Evolutionary conservation across 2,888 invertebrate genomes (phyloP).

Genomic region (Alloplasta piceator): DNA sequence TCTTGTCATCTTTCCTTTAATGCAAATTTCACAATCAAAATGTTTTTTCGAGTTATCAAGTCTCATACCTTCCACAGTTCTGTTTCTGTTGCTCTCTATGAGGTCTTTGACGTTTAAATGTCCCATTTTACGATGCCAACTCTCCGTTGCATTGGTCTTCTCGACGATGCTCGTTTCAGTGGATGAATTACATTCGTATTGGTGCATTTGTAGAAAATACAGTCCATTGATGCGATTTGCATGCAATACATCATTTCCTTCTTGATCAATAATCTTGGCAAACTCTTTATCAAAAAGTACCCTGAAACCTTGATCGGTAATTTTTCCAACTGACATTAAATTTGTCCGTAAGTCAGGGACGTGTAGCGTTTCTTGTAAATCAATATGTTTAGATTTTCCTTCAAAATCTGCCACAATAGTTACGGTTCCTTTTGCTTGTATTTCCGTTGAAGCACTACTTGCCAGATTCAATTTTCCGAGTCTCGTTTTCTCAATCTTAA

Average conservation of each 20-base stretch:
- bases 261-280: conserved; percentile 35
- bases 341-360: no score
- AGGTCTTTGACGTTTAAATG: conserved; percentile 46
- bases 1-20: conserved; percentile 42
- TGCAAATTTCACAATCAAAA: conserved; percentile 39
- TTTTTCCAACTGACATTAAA: conserved; percentile 50
- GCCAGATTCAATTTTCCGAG: background rate
- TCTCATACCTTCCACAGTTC: conserved; percentile 18
- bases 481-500: background rate
- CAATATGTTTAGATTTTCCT: background rate
- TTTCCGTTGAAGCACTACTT: background rate
- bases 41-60: background rate
- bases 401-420: background rate
- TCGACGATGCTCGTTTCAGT: conserved; percentile 14
- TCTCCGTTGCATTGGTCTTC: background rate
- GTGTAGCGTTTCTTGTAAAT: background rate
- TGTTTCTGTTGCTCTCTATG: conserved; percentile 15
- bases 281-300: conserved; percentile 26
- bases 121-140: conserved; percentile 47
- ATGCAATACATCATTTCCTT: conserved; percentile 18
- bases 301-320: conserved; percentile 30
- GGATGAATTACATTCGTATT: conserved; percentile 8
- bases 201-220: conserved; percentile 16
- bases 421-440: background rate
- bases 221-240: conserved; percentile 21